phyloP scores from a whole-genome alignment of 2,113 vertebrate species.

The Bucco capensis region DNA sequence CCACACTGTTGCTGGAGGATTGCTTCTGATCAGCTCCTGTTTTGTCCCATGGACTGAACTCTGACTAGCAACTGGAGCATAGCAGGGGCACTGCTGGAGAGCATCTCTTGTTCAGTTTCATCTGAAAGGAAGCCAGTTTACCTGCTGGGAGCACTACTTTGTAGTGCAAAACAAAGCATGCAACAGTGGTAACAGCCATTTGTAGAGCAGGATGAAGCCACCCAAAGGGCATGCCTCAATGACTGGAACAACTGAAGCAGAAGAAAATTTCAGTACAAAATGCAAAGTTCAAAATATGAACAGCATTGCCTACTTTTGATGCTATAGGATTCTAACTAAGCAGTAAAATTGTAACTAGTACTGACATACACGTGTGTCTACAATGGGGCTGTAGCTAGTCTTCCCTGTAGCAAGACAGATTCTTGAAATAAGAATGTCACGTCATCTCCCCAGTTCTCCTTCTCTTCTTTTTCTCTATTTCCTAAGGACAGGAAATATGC shows the following conservation, averaged over 20 bases:
- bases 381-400: neutral
- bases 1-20: neutral
- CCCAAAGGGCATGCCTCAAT: neutral
- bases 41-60: neutral
- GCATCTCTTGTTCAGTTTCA: neutral
- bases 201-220: neutral
- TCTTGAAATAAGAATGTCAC: neutral
- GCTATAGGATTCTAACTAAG: neutral
- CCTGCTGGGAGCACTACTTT: neutral
- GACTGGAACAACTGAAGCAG: neutral
- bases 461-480: neutral
- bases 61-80: neutral
- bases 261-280: neutral
- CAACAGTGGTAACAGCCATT: neutral
- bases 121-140: neutral
- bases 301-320: neutral
- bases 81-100: neutral
- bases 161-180: accelerated
- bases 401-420: neutral
- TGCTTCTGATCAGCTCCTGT: neutral
- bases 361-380: accelerated
- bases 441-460: neutral
- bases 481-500: neutral
- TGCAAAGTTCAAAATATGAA: neutral
- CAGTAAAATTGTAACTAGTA: neutral